Evolutionary conservation across 2,888 invertebrate species (phyloP).

Genomic region (Cataglyphis rosenhaueri): DNA sequence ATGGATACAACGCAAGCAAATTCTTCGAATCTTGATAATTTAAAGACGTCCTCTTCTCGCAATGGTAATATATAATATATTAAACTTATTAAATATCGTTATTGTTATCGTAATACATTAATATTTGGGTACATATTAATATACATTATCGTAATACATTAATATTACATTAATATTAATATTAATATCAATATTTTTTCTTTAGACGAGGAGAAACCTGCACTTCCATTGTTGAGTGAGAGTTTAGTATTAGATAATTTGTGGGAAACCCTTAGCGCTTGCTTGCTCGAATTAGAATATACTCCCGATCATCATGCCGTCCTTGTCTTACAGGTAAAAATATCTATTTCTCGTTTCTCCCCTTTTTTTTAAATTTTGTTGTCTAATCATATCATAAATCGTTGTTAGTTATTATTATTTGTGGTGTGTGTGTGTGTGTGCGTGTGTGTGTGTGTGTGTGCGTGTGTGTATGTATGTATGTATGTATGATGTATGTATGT

Average conservation of each 20-base stretch:
- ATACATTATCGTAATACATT: too few species aligned
- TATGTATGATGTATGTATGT: too few species aligned
- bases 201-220: constrained; percentile 78
- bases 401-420: constrained; percentile 13
- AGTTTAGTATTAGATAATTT: constrained; percentile 90
- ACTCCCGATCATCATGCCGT: constrained; percentile 96
- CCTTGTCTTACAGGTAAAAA: constrained; percentile 90
- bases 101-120: not conserved
- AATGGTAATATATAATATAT: constrained; percentile 64
- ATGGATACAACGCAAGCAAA: constrained; percentile 82
- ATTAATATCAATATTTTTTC: not conserved
- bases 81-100: constrained; percentile 1
- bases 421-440: too few species aligned
- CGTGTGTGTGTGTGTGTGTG: too few species aligned
- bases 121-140: not conserved
- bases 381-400: not conserved
- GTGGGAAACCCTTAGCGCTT: constrained; percentile 93
- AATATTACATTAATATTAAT: too few species aligned
- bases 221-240: constrained; percentile 89
- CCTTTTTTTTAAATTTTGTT: not conserved
- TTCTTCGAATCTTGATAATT: constrained; percentile 68
- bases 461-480: too few species aligned
- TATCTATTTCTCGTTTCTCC: not conserved
- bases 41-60: constrained; percentile 71
- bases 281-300: constrained; percentile 92